Base-by-base conservation (phyloP, 1,140 invertebrate species). In the Araneus ventricosus region DNA sequence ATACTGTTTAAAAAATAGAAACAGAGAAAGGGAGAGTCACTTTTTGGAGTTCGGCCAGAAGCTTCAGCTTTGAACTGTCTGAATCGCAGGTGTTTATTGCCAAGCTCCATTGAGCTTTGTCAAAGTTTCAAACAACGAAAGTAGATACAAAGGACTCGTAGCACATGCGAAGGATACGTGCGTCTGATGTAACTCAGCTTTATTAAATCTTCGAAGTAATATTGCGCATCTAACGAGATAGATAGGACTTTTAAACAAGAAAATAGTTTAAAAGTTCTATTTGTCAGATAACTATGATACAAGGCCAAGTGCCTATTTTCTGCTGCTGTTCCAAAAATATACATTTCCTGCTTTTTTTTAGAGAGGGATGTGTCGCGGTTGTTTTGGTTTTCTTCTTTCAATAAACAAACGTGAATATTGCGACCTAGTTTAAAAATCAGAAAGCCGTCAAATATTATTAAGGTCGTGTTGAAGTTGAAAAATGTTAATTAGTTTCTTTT, bases 61-160 rank as follows among this genome's bases (percentile, higher is more conserved):
- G 27, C n/a, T 57, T 41, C 30, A 24, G 24, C 59, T 30, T 59
- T 80, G 39, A 90, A 80, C 75, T 90, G 88, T 80, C 88, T 90
- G 88, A 80, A 67, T 57, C 45, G 30, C 88, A 90, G 88, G 88
- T 80, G 70, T 90, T 90, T 80, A 90, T 90, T 80, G 70, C 59
- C 27, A 88, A 87, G 82, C 82, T 52, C 41, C 52, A 61, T 37
- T 87, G 45, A 87, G 82, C 37, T 84, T 84, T 84, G 82, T 52
- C 17, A 27, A 84, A n/a, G 30, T 75, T 75, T 75, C 30, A 75
- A 34, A 45, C 39, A 84, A 67, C 79, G 39, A 84, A 45, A 84
- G 45, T 24, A 84, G 80, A 41, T 45, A 84, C 39, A 75, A 34
- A 30, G 27, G 30, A 75, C 5, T 20, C 70, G 30, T 75, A 75